A percentile compares a stretch with the other conserved stretches of the same genome.
phyloP scores from a whole-genome alignment of 2,888 invertebrate species.

The Nomada flava region DNA sequence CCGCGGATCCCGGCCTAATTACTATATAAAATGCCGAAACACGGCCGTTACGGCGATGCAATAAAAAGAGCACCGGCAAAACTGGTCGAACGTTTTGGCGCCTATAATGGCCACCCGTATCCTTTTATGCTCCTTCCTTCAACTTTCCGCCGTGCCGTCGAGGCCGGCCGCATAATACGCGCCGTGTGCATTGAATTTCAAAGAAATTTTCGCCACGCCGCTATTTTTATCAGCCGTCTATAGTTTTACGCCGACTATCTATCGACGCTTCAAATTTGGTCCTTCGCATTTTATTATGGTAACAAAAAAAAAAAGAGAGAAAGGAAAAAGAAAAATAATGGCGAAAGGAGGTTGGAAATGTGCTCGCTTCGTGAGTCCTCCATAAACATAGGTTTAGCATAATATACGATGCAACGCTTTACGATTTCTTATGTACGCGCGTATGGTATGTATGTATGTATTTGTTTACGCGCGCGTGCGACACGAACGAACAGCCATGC shows the following conservation, averaged over 20 bases:
- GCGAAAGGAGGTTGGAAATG: constrained; percentile 31
- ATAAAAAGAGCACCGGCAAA: constrained; percentile 67
- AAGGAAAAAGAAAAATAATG: constrained; percentile 28
- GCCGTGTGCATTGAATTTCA: constrained; percentile 17
- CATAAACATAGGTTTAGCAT: constrained; percentile 54
- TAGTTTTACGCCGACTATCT: constrained; percentile 30
- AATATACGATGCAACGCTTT: constrained; percentile 62
- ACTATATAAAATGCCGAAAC: constrained; percentile 75
- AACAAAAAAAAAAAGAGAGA: neutral
- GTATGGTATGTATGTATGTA: constrained; percentile 9
- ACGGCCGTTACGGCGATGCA: constrained; percentile 59
- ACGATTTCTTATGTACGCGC: constrained; percentile 49
- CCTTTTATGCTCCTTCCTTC: constrained; percentile 38
- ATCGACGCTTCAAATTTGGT: constrained; percentile 33
- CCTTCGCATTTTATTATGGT: constrained; percentile 42
- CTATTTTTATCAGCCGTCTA: constrained; percentile 33
- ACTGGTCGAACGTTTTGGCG: constrained; percentile 69
- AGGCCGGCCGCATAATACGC: constrained; percentile 15
- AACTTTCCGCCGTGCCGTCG: constrained; percentile 31
- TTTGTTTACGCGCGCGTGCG: constrained; percentile 22
- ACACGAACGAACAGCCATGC: neutral
- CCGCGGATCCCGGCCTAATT: constrained; percentile 75
- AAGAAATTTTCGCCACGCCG: constrained; percentile 1
- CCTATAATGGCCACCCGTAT: constrained; percentile 71
- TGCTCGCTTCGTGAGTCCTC: constrained; percentile 29